These are phyloP conservation scores for Pelobates cultripes DNA, from an alignment of 2,797 vertebrate species.

Conservation along the genomic window DNA sequence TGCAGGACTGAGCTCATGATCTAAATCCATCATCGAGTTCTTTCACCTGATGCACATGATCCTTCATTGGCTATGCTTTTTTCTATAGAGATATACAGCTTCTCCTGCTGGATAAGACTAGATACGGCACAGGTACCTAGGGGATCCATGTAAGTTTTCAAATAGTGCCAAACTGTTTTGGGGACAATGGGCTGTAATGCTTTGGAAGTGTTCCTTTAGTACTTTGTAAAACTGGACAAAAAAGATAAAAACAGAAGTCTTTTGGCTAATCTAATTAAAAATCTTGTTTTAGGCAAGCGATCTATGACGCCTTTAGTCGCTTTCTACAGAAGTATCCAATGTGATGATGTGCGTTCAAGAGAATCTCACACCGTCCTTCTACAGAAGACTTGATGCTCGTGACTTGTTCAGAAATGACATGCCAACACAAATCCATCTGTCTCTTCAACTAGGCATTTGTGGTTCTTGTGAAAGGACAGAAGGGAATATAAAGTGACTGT, in stretches of 20 bases:
- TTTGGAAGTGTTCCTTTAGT: too few species aligned
- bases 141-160: too few species aligned
- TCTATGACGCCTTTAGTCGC: slow-evolving; percentile 92
- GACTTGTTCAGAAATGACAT: not conserved
- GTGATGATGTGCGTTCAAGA: slow-evolving; percentile 32
- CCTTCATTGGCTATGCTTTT: too few species aligned
- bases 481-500: not conserved
- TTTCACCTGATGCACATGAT: too few species aligned
- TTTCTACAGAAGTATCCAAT: slow-evolving; percentile 88
- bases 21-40: too few species aligned
- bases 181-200: too few species aligned
- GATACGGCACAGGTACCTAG: too few species aligned
- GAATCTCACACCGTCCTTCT: slow-evolving; percentile 35
- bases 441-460: not conserved
- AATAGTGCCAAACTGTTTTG: too few species aligned
- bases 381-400: not conserved
- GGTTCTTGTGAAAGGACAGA: not conserved
- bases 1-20: too few species aligned
- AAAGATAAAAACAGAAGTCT: not conserved
- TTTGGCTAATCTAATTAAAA: slow-evolving; percentile 6
- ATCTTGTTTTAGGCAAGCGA: slow-evolving; percentile 81
- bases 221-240: too few species aligned
- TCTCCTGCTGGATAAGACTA: too few species aligned
- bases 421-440: not conserved
- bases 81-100: too few species aligned